Evolutionary conservation across 2,797 vertebrate species (phyloP).

Genomic region (Syngnathus rostellatus): DNA sequence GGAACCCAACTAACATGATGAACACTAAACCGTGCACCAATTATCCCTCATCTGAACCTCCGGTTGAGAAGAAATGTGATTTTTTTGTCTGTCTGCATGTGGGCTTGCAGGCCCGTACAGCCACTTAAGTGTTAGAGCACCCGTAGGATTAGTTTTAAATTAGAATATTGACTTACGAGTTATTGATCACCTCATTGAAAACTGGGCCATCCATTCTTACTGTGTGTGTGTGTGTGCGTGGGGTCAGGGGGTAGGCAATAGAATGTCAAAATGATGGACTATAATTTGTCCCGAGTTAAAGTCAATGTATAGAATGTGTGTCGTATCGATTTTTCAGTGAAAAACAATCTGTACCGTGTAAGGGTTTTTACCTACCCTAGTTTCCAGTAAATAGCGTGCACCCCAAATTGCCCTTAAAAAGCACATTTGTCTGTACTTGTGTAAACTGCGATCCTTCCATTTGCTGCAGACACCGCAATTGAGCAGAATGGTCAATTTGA

Average conservation of each 20-base stretch:
- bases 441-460: no score
- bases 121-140: conserved; percentile 5
- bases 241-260: not conserved
- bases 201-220: conserved; percentile 17
- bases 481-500: no score
- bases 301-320: not conserved
- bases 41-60: conserved; percentile 2
- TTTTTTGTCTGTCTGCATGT: conserved; percentile 9
- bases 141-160: conserved; percentile 15
- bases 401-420: no score
- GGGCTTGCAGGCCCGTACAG: not conserved
- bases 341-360: not conserved
- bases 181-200: conserved; percentile 20
- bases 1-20: not conserved
- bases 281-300: conserved; percentile 9
- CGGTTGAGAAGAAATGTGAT: not conserved
- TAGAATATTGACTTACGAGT: conserved; percentile 12
- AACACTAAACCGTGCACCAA: not conserved
- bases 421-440: no score
- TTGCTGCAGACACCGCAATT: no score
- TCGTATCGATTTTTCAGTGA: not conserved
- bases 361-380: not conserved
- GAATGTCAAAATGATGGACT: conserved; percentile 5
- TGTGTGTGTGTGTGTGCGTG: not conserved
- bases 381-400: no score